Conservation (phyloP, 2,888 invertebrate species). For the Melanophora roralis region DNA sequence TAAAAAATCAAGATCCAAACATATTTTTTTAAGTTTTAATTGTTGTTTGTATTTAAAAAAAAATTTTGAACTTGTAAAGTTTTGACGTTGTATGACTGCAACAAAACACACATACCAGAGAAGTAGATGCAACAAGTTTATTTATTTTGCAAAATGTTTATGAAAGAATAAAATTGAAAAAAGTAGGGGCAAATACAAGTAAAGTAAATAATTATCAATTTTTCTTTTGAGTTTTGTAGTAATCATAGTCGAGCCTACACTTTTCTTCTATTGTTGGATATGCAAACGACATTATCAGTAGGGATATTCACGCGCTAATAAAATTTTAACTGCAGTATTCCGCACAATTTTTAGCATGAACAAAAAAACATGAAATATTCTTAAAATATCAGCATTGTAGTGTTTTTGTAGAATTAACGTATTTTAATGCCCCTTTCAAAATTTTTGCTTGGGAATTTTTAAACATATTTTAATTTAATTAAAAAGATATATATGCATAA, state of each 20-base stretch:
- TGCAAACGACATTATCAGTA: neutral
- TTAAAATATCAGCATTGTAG: no score
- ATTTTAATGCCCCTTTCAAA: no score
- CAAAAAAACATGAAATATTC: no score
- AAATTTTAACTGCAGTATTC: no score
- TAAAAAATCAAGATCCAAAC: neutral
- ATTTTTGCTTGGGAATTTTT: no score
- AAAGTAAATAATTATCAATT: neutral
- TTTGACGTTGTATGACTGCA: conserved; percentile 42
- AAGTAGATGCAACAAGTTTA: conserved; percentile 51
- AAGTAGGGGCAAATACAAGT: neutral
- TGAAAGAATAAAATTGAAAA: conserved; percentile 35
- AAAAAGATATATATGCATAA: no score
- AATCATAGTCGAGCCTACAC: conserved; percentile 25
- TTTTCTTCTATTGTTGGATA: neutral
- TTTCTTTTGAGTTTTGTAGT: neutral
- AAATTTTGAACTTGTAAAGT: conserved; percentile 30
- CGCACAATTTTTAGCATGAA: no score
- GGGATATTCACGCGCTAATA: neutral
- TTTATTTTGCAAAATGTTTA: conserved; percentile 51
- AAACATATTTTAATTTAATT: no score
- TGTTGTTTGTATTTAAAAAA: neutral
- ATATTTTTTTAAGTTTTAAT: neutral
- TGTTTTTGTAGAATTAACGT: no score
- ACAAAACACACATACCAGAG: conserved; percentile 8